These are phyloP conservation scores for Drosophila melanosoma DNA, from an alignment of 2,888 invertebrate genomes.

Conservation along the genomic window DNA sequence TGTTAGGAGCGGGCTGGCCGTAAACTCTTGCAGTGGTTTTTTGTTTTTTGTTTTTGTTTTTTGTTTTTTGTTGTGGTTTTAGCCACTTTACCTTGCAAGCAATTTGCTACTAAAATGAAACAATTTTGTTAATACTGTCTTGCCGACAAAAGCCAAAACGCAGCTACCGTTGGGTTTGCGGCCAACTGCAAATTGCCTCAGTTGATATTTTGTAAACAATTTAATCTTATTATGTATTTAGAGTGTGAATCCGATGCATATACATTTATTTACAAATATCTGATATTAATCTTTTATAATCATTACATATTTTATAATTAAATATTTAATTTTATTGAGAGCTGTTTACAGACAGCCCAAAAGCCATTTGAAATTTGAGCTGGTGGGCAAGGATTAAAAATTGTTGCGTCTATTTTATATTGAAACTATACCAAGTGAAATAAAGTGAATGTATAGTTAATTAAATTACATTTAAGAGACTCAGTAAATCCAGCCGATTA, in stretches of 20 bases:
- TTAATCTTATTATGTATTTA: constrained; percentile 14
- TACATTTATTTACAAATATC: not conserved
- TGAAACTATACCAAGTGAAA: not conserved
- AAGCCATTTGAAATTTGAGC: not conserved
- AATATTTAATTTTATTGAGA: not conserved
- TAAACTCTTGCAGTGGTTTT: constrained; percentile 52
- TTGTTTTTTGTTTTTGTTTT: constrained; percentile 23
- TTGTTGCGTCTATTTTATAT: not conserved
- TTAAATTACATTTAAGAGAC: not conserved
- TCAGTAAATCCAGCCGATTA: not conserved
- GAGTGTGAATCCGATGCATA: not conserved
- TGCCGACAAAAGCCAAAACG: constrained; percentile 52
- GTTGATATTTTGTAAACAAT: constrained; percentile 7
- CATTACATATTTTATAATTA: not conserved
- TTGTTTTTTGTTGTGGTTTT: constrained; percentile 36
- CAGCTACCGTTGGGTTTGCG: constrained; percentile 59
- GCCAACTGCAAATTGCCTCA: constrained; percentile 29
- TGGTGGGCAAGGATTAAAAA: not conserved
- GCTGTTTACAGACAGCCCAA: not conserved
- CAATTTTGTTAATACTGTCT: constrained; percentile 63
- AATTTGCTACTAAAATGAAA: constrained; percentile 64
- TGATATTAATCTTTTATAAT: not conserved
- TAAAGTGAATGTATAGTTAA: not conserved
- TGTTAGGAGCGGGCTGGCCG: constrained; percentile 58
- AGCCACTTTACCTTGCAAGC: constrained; percentile 43